Percentiles rank a stretch among this genome's conserved stretches.
These are phyloP conservation scores for Drosophila seclusa DNA, from an alignment of 2,888 invertebrate species.

Conservation along the genomic window DNA sequence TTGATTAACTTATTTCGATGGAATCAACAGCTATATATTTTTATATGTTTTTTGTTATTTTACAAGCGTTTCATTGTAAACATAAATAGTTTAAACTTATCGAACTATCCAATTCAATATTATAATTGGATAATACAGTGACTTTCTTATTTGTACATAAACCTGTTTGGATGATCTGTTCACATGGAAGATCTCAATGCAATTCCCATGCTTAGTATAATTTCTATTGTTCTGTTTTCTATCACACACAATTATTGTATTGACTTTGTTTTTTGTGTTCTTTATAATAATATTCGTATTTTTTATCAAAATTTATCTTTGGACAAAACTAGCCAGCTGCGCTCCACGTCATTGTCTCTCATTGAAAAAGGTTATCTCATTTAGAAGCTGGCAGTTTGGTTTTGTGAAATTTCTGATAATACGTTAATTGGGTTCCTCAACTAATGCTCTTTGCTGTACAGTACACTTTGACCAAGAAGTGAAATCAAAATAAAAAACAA, in stretches of 20 bases:
- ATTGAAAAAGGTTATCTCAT: conserved; percentile 8
- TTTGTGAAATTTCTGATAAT: conserved; percentile 24
- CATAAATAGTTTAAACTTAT: conserved; percentile 63
- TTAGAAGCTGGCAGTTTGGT: conserved; percentile 26
- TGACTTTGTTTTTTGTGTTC: conserved; percentile 14
- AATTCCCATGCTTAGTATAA: conserved; percentile 33
- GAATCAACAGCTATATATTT: conserved; percentile 38
- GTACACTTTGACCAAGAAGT: conserved; percentile 56
- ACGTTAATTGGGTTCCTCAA: conserved; percentile 28
- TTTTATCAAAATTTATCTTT: conserved; percentile 26
- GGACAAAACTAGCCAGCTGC: conserved; percentile 21
- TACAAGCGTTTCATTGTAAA: conserved; percentile 68
- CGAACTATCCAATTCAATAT: conserved; percentile 26
- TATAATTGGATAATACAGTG: conserved; percentile 29
- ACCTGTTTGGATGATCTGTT: conserved; percentile 54
- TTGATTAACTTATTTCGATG: neutral
- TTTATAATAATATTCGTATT: conserved; percentile 40
- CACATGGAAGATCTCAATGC: conserved; percentile 62
- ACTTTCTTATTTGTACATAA: conserved; percentile 69
- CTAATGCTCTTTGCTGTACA: conserved; percentile 8
- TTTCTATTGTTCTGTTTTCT: conserved; percentile 64
- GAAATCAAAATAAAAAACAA: conserved; percentile 46
- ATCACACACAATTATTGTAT: conserved; percentile 62
- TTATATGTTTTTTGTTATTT: conserved; percentile 26
- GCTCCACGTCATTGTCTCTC: conserved; percentile 19